Evolutionary conservation across 2,797 vertebrate species (phyloP).

Genomic region (Manis crassicaudata): DNA sequence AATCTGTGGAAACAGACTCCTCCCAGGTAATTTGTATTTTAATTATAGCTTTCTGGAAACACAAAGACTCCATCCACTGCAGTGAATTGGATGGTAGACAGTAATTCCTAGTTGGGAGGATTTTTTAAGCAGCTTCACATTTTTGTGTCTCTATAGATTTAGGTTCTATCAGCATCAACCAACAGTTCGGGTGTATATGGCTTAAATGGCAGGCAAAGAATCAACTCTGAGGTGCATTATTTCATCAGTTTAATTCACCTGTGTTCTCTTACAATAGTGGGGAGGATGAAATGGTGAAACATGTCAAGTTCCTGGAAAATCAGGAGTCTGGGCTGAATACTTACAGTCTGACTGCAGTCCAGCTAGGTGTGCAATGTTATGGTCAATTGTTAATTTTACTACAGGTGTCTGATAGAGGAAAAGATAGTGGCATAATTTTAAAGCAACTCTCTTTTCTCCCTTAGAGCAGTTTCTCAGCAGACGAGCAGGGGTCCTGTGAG

Average conservation of each 20-base stretch:
- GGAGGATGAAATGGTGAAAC: not conserved
- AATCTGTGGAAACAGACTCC: not conserved
- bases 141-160: not conserved
- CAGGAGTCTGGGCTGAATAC: not conserved
- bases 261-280: not conserved
- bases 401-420: not conserved
- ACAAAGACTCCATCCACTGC: not conserved
- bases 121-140: not conserved
- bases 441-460: not conserved
- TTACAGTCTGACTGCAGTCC: not conserved
- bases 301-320: not conserved
- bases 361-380: not conserved
- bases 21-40: not conserved
- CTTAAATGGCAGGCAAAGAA: not conserved
- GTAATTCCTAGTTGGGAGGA: not conserved
- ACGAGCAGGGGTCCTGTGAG: accelerated
- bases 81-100: no score
- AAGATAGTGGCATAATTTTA: accelerated
- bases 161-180: no score
- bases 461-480: not conserved
- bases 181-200: not conserved
- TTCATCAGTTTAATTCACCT: not conserved
- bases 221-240: not conserved
- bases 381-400: not conserved
- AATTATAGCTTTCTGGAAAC: not conserved